These are phyloP conservation scores for Phortica variegata DNA, from an alignment of 1,140 invertebrate species.

Conservation along the genomic window DNA sequence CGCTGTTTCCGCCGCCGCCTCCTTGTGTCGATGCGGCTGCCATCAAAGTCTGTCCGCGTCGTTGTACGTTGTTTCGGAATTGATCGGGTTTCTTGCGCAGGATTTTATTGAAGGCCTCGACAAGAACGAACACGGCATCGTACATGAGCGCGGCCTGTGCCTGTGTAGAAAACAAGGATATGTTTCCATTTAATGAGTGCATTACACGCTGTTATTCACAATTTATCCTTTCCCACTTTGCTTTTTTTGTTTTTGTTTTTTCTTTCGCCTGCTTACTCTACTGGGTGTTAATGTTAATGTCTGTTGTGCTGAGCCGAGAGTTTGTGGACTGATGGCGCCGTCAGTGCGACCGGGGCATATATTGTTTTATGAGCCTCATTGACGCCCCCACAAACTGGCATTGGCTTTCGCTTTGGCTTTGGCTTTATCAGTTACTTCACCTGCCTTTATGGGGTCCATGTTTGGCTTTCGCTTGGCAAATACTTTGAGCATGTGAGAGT, in stretches of 20 bases:
- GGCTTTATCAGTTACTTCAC: too few species aligned
- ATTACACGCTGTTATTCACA: constrained; percentile 49
- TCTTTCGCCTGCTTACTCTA: constrained; percentile 14
- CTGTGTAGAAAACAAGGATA: constrained; percentile 51
- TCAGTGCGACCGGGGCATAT: too few species aligned
- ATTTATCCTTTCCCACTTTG: constrained; percentile 24
- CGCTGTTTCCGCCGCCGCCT: constrained; percentile 27
- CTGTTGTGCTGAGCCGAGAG: too few species aligned
- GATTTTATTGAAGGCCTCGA: constrained; percentile 82
- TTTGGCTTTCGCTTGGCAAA: too few species aligned
- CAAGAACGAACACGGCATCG: constrained; percentile 82
- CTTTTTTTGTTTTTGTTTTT: constrained; percentile 7
- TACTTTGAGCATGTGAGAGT: too few species aligned
- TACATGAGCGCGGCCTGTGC: constrained; percentile 86
- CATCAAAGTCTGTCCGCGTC: constrained; percentile 50
- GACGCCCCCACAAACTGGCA: too few species aligned
- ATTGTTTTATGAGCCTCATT: too few species aligned
- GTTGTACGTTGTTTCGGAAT: constrained; percentile 67
- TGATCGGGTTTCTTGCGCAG: constrained; percentile 75
- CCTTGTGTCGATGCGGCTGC: constrained; percentile 40
- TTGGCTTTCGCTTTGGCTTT: too few species aligned
- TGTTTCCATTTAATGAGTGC: constrained; percentile 39
- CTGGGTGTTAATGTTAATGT: constrained; percentile 7
- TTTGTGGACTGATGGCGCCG: too few species aligned
- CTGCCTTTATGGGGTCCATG: too few species aligned